phyloP scores from a whole-genome alignment of 2,888 invertebrate genomes.

The Phortica magna region DNA sequence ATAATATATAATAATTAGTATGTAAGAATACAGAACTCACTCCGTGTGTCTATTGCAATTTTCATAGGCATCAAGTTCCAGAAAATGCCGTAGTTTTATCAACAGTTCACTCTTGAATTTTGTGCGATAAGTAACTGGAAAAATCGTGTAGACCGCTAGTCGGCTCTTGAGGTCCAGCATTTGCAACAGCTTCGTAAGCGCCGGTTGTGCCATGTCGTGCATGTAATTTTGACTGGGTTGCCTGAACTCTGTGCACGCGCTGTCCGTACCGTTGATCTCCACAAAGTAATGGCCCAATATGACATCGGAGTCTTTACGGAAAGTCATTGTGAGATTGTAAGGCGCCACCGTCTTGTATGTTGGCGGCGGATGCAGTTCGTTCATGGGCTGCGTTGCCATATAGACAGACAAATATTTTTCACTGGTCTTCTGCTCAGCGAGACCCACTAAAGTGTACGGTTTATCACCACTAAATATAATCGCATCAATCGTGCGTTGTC shows the following conservation, averaged over 20 bases:
- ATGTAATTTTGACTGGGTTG: neutral
- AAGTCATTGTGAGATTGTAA: constrained; percentile 60
- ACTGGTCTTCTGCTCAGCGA: constrained; percentile 31
- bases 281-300: constrained; percentile 51
- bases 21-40: constrained; percentile 44
- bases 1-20: too few species aligned
- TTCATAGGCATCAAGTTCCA: constrained; percentile 41
- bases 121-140: neutral
- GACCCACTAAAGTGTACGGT: constrained; percentile 40
- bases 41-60: constrained; percentile 36
- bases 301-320: constrained; percentile 59
- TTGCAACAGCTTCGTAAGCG: neutral
- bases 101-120: constrained; percentile 49
- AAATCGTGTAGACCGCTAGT: constrained; percentile 43
- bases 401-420: constrained; percentile 47
- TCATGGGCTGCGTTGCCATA: constrained; percentile 42
- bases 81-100: constrained; percentile 44
- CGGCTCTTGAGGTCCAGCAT: constrained; percentile 32
- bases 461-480: constrained; percentile 53
- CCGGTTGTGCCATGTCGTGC: neutral
- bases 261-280: neutral
- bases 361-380: neutral
- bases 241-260: constrained; percentile 33
- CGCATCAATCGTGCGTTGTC: constrained; percentile 45
- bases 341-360: neutral